Percentiles rank a stretch among this genome's conserved stretches.
Conservation (phyloP, 2,888 invertebrate genomes). For the Nemotelus nigrinus region DNA sequence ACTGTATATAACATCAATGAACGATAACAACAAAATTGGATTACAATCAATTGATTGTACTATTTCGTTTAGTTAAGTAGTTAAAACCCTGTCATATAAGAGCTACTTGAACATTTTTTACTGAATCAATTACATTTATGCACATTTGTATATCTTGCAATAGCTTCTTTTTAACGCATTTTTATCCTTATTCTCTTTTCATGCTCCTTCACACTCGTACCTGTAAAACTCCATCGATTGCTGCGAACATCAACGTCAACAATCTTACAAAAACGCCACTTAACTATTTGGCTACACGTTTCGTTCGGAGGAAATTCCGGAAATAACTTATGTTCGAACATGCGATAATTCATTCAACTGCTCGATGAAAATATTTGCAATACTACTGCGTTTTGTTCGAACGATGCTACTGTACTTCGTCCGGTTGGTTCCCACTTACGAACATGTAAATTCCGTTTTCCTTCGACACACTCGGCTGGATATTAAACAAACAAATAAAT, state of each 20-base stretch:
- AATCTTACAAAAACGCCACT: neutral
- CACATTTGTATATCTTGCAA: too few relatives aligned
- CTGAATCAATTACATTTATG: too few relatives aligned
- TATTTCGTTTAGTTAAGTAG: too few relatives aligned
- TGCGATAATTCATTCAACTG: conserved; percentile 42
- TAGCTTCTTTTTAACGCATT: neutral
- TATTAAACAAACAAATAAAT: conserved; percentile 19
- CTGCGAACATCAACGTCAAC: conserved; percentile 17
- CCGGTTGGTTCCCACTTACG: neutral
- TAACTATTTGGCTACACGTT: conserved; percentile 32
- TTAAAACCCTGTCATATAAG: too few relatives aligned
- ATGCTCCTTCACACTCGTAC: conserved; percentile 9
- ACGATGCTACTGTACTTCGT: conserved; percentile 15
- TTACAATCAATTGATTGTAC: too few relatives aligned
- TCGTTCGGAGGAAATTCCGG: conserved; percentile 17
- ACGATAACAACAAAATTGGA: too few relatives aligned
- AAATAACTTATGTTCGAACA: conserved; percentile 39
- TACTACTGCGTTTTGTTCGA: conserved; percentile 5
- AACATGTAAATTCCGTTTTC: conserved; percentile 34
- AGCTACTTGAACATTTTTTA: too few relatives aligned
- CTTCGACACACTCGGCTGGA: conserved; percentile 35
- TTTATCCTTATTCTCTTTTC: conserved; percentile 22
- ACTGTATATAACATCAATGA: too few relatives aligned
- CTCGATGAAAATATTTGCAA: conserved; percentile 34
- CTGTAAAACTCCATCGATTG: conserved; percentile 5